phyloP scores from a whole-genome alignment of 2,888 invertebrate species.

The Thalpophila matura region DNA sequence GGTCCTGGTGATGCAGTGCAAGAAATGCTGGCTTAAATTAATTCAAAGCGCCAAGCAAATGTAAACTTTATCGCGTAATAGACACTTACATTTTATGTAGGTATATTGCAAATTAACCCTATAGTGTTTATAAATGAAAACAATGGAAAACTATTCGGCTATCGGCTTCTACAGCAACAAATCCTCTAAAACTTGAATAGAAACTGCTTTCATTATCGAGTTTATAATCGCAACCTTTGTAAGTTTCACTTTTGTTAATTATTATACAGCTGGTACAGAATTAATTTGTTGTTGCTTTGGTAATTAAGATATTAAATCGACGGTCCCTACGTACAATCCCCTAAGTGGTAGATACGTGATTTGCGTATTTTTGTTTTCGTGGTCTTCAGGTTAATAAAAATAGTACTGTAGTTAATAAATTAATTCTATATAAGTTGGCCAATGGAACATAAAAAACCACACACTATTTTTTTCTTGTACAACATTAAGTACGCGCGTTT shows the following conservation, averaged over 20 bases:
- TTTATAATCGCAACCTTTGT: slow-evolving; percentile 31
- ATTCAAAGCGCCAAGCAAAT: slow-evolving; percentile 19
- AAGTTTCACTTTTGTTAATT: slow-evolving; percentile 23
- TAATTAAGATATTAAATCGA: neutral
- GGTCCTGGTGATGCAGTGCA: too few species aligned
- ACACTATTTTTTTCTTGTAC: too few species aligned
- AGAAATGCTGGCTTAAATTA: slow-evolving; percentile 8
- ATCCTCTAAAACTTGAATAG: slow-evolving; percentile 25
- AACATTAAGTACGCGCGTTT: too few species aligned
- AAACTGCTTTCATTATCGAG: slow-evolving; percentile 30
- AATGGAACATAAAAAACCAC: too few species aligned
- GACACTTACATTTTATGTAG: slow-evolving; percentile 41
- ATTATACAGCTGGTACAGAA: neutral
- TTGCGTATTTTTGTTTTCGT: too few species aligned
- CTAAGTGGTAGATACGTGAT: neutral
- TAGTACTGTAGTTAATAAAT: too few species aligned
- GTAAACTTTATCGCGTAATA: slow-evolving; percentile 24
- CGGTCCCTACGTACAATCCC: neutral
- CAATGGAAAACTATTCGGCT: slow-evolving; percentile 37
- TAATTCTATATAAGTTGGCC: too few species aligned
- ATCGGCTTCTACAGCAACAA: slow-evolving; percentile 14
- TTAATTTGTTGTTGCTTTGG: neutral
- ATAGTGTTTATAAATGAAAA: slow-evolving; percentile 39
- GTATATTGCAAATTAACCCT: slow-evolving; percentile 48
- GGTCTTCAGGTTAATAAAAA: too few species aligned